These are phyloP conservation scores for Myiozetetes cayanensis DNA, from an alignment of 2,113 vertebrate genomes.

Conservation along the genomic window DNA sequence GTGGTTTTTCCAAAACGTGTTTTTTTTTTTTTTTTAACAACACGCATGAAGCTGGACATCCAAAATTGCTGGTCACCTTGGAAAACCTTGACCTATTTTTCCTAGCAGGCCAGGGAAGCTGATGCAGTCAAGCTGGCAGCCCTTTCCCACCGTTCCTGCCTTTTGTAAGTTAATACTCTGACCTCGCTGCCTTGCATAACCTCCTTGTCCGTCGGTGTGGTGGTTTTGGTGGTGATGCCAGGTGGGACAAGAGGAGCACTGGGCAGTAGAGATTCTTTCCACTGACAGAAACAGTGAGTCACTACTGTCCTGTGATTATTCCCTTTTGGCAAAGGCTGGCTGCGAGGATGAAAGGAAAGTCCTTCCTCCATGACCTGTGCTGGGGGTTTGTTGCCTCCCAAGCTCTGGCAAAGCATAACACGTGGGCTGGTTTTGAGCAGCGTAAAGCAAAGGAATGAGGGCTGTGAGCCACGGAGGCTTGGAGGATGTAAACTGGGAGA, in stretches of 20 bases:
- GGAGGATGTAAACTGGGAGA: background rate
- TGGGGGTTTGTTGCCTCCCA: background rate
- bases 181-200: background rate
- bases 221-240: conserved; percentile 52
- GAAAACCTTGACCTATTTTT: conserved; percentile 53
- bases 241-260: conserved; percentile 49
- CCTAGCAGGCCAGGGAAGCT: background rate
- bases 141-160: conserved; percentile 3
- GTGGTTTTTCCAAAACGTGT: background rate
- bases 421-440: background rate
- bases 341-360: conserved; percentile 36
- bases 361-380: background rate
- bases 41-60: background rate
- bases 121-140: conserved; percentile 16
- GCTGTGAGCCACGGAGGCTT: background rate
- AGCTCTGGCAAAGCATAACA: background rate
- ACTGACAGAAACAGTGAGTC: conserved; percentile 36
- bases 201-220: background rate
- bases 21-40: background rate
- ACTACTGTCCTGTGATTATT: conserved; percentile 27
- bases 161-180: conserved; percentile 8
- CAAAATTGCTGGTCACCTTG: background rate
- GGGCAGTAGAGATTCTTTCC: conserved; percentile 52
- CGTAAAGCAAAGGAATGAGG: background rate
- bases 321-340: background rate